phyloP scores from a whole-genome alignment of 2,888 invertebrate species.

The Allygus modestus region DNA sequence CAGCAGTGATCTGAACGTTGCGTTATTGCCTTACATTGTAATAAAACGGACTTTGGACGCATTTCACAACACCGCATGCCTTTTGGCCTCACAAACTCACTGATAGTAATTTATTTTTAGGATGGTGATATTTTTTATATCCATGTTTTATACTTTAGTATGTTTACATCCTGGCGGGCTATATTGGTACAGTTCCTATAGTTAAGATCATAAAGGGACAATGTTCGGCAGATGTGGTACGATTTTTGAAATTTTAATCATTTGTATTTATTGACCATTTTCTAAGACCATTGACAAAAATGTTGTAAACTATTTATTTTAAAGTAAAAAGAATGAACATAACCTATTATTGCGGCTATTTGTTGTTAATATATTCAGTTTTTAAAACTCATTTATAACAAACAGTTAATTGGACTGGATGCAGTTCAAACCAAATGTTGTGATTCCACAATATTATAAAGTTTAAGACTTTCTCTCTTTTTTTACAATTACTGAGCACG shows the following conservation, averaged over 20 bases:
- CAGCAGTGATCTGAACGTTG: slow-evolving; percentile 17
- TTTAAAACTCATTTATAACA: too few relatives aligned
- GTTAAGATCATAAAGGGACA: slow-evolving; percentile 14
- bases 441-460: too few relatives aligned
- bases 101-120: slow-evolving; percentile 48
- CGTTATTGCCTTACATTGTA: slow-evolving; percentile 40
- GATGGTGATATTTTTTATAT: slow-evolving; percentile 57
- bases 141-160: slow-evolving; percentile 45
- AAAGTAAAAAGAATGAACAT: too few relatives aligned
- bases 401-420: too few relatives aligned
- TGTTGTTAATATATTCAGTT: too few relatives aligned
- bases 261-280: neutral
- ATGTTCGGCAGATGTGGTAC: neutral
- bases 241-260: neutral
- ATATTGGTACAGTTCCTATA: slow-evolving; percentile 43
- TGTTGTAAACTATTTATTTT: too few relatives aligned
- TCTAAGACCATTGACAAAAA: neutral
- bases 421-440: too few relatives aligned
- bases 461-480: too few relatives aligned
- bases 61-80: slow-evolving; percentile 53
- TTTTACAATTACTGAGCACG: too few relatives aligned
- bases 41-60: slow-evolving; percentile 1
- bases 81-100: slow-evolving; percentile 43
- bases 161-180: slow-evolving; percentile 34
- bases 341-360: too few relatives aligned